These are phyloP conservation scores for Mantis religiosa DNA, from an alignment of 2,888 invertebrate genomes.

Conservation along the genomic window DNA sequence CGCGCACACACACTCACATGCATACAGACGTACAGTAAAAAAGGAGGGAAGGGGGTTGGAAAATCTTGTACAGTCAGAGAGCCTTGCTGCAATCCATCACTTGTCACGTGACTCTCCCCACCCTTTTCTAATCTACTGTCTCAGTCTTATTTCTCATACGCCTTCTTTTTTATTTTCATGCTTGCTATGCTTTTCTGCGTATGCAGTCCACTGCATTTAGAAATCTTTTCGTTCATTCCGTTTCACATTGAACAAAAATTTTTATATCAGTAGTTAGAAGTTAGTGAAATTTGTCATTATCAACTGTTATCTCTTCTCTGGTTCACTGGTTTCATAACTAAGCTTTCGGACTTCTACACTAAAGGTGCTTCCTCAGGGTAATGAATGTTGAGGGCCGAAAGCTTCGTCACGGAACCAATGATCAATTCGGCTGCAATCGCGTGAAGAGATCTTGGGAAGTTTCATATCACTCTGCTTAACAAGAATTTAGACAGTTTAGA, in stretches of 20 bases:
- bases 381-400: no score
- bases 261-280: background rate
- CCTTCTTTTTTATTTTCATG: background rate
- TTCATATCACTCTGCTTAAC: no score
- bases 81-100: constrained; percentile 5
- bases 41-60: background rate
- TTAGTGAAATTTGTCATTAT: no score
- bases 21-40: background rate
- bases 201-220: background rate
- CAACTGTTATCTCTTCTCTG: no score
- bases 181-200: background rate
- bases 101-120: background rate
- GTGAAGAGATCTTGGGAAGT: no score
- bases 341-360: no score
- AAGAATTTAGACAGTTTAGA: no score
- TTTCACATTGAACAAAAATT: background rate
- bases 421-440: no score
- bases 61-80: constrained; percentile 2
- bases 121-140: background rate
- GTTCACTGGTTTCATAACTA: no score
- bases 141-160: background rate
- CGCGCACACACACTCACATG: background rate
- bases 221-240: background rate
- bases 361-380: no score
- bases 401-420: no score